Evolutionary conservation across 1,140 invertebrate species (phyloP), one percentile per base, ranked within the genome.

Genomic region (Temnothorax nylanderi): DNA sequence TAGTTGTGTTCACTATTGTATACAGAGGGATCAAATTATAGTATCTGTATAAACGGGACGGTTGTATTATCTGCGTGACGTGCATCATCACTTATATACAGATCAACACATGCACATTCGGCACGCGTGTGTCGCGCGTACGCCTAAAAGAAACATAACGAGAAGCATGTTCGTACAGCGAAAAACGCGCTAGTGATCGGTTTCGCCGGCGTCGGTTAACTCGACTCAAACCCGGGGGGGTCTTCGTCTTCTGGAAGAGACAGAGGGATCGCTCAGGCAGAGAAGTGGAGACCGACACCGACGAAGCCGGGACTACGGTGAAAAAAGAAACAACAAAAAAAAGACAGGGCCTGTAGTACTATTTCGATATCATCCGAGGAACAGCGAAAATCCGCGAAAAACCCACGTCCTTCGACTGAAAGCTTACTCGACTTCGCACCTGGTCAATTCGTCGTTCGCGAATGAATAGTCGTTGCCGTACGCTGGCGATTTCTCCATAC

Each of bases 1-100:
- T 92, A 93, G 92, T 92, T 93, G 92, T 92, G 92, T 93, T 93
- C 93, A 93, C 91, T 93, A 90, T 86, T 93, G 88, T 93, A 93
- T 93, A 93, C 92, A 90, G 91, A 88, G 93, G 93, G 93, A 93
- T 92, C 93, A 93, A 93, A 93, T 91, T 90, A 90, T 87, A 87
- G 34, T 81, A 82, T 74, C 92, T 92, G 90, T 92, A 90, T 88
- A 92, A 86, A 84, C 85, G 72, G 86, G 60, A 87, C 69, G 69
- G 37, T 87, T 87, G 86, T 85, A 65, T 87, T 77, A 87, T 77
- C 81, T 65, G 49, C 75, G 41, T 86, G 58, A 84, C 18, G 44
- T 75, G 80, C 56, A 75, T 82, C 67, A 74, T 32, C 26, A 75
- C 67, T 62, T 26, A 47, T 60, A 51, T 54, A 54, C 65, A 47